Percentiles rank a stretch among this genome's conserved stretches.
Evolutionary conservation across 2,888 invertebrate species (phyloP).

Genomic region (Drosophila tripunctata): DNA sequence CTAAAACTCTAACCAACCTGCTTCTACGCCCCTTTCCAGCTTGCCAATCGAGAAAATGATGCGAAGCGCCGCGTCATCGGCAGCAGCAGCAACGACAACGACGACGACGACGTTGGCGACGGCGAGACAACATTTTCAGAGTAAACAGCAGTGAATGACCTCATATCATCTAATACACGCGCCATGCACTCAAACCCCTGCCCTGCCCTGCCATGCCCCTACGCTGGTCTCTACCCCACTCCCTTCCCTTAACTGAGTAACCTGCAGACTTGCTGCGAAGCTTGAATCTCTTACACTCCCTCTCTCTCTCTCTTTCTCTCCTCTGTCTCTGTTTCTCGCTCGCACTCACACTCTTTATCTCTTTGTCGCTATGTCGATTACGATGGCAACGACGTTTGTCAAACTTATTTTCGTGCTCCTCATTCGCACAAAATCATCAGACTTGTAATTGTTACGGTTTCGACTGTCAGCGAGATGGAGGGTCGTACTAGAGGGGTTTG

Average conservation of each 20-base stretch:
- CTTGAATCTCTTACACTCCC: slow-evolving; percentile 22
- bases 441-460: slow-evolving; percentile 70
- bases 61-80: slow-evolving; percentile 66
- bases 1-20: too few relatives aligned
- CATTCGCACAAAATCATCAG: slow-evolving; percentile 52
- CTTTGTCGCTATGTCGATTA: slow-evolving; percentile 44
- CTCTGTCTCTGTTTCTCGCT: background rate
- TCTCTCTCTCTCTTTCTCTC: background rate
- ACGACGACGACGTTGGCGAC: slow-evolving; percentile 31
- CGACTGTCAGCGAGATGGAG: slow-evolving; percentile 12
- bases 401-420: slow-evolving; percentile 58
- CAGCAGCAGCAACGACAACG: slow-evolving; percentile 29
- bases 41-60: slow-evolving; percentile 24
- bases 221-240: background rate
- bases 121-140: slow-evolving; percentile 80
- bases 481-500: background rate
- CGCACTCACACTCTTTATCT: background rate
- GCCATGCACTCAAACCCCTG: slow-evolving; percentile 73
- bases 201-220: background rate
- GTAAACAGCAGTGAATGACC: slow-evolving; percentile 83
- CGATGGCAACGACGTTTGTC: slow-evolving; percentile 69
- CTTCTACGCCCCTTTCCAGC: too few relatives aligned
- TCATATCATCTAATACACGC: slow-evolving; percentile 82
- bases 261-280: slow-evolving; percentile 67
- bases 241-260: slow-evolving; percentile 43